Conservation (phyloP, 2,797 vertebrate species). For the Pyrocephalus nanus region DNA sequence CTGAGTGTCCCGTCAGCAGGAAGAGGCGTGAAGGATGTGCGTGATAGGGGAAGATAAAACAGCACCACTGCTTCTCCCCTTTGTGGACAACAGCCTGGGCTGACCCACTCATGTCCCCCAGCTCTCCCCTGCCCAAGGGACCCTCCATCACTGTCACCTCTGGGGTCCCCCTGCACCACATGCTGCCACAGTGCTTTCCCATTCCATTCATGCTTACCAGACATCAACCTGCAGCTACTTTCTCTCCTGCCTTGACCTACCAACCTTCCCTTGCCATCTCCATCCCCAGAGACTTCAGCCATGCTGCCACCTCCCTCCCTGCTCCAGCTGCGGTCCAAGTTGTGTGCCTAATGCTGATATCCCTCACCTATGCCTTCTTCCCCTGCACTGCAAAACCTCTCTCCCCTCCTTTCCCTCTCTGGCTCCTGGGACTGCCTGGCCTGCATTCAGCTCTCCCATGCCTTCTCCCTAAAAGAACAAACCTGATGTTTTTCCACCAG, state of each 20-base stretch:
- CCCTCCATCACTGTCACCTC: background rate
- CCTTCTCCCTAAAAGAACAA: background rate
- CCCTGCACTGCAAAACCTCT: background rate
- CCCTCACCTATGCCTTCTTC: background rate
- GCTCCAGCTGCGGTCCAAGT: background rate
- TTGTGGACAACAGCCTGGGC: background rate
- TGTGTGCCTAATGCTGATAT: background rate
- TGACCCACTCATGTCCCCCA: accelerated
- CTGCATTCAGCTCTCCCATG: background rate
- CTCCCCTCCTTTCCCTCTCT: background rate
- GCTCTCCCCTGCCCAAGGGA: background rate
- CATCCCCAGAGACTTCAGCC: background rate
- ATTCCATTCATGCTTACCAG: background rate
- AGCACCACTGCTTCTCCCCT: background rate
- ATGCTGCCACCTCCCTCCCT: background rate
- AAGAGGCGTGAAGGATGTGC: conserved; percentile 42
- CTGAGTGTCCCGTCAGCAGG: background rate
- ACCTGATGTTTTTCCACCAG: background rate
- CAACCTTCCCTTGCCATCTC: background rate
- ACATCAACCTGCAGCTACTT: background rate
- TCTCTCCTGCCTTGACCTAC: background rate
- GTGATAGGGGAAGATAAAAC: background rate
- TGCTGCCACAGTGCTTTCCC: background rate
- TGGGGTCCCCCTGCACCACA: background rate
- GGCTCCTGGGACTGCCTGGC: background rate